Evolutionary conservation across 2,888 invertebrate species (phyloP).

Genomic region (Polydrusus cervinus): DNA sequence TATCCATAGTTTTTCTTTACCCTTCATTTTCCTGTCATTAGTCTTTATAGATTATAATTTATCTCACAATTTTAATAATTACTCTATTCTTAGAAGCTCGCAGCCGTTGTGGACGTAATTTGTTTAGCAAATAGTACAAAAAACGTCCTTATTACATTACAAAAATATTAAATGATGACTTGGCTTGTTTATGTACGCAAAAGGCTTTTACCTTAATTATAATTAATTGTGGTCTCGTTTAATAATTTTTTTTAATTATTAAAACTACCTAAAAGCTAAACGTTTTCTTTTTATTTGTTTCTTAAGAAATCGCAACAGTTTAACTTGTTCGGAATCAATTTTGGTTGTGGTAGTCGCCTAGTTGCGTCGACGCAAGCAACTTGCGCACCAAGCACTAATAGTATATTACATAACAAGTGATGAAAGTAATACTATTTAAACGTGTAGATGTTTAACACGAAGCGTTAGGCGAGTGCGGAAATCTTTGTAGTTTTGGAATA

Average conservation of each 20-base stretch:
- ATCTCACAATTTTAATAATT: conserved; percentile 21
- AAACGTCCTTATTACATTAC: conserved; percentile 16
- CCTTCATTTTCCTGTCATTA: conserved; percentile 25
- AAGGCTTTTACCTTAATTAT: conserved; percentile 18
- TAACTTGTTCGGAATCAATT: neutral
- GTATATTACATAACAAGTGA: no score
- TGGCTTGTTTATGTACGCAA: conserved; percentile 5
- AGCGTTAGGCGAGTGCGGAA: no score
- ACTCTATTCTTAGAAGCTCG: conserved; percentile 23
- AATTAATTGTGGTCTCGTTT: conserved; percentile 11
- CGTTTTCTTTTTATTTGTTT: neutral
- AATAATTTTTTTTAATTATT: conserved; percentile 14
- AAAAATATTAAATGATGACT: conserved; percentile 30
- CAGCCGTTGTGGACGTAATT: conserved; percentile 7
- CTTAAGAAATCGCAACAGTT: neutral
- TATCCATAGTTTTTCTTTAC: conserved; percentile 23
- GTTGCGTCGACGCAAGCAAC: no score
- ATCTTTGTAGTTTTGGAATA: no score
- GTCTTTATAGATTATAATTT: conserved; percentile 14
- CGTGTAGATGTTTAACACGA: no score
- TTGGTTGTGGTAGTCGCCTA: no score
- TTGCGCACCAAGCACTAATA: no score
- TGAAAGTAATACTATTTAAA: no score
- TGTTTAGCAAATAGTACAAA: conserved; percentile 21
- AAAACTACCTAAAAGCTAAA: neutral